Base-by-base conservation (phyloP, 2,113 vertebrate genomes). In the Tapirus terrestris region DNA sequence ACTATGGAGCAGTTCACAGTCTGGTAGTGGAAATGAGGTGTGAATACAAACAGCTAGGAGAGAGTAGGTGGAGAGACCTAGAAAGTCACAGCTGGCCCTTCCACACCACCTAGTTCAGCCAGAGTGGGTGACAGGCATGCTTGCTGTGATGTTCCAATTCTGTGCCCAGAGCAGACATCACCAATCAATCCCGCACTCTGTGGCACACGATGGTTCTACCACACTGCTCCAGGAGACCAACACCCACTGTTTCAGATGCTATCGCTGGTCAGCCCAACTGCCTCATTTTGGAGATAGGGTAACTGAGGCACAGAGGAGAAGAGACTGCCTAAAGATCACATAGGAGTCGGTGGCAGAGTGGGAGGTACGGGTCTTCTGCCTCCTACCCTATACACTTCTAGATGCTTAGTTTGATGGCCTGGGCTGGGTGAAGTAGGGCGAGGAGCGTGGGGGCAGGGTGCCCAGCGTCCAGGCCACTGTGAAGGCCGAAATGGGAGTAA, bases 81-180 rank as follows among this genome's bases (percentile, higher is more conserved):
- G 67, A 29, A 25, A 53, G 36, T 90, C 91, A 39, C 16, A n/a
- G 61, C 10, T 33, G 73, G 51, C 60, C 39, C 56, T 27, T 84
- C 36, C 51, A 91, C 0, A 18, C 16, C 8, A 31, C 18, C 48
- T 17, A 31, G 87, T 33, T 81, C n/a, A 17, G 53, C 0, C 2
- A 61, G 17, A 29, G 7, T 1, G 0, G 72, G 31, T 5, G 45
- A 65, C 29, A 76, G 14, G 20, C 16, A 12, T 1, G 60, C 56
- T 72, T 10, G 63, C 73, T 31, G 20, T 53, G 8, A 0, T 27
- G 68, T 39, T 39, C 67, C 36, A 72, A 8, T 6, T 14, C 88
- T 48, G 39, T 39, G 39, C 67, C 58, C 63, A n/a, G 43, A n/a
- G 75, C 83, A 97, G 98, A 73, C 86, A 87, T 93, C 79, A 87